Base-by-base conservation (phyloP, 2,113 vertebrate genomes). In the Vireo altiloquus region DNA sequence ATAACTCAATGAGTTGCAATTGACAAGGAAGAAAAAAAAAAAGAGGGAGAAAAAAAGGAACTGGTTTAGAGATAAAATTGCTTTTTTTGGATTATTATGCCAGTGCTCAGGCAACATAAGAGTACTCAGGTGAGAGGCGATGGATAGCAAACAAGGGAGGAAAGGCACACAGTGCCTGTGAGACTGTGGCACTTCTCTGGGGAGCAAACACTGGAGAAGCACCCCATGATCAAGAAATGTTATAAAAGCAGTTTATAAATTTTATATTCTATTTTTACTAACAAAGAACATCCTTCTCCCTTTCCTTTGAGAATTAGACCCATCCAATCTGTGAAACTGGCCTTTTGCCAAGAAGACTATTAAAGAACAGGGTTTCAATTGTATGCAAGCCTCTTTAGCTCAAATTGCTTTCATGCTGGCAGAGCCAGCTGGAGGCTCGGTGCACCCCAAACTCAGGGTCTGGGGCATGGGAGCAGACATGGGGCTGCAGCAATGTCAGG, bases 351-450 rank as follows among this genome's bases (percentile, higher is more conserved):
- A 4, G 35, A 42, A 10, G 90, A 46, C 85, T 66, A 42, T 76
- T 91, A 82, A 76, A 76, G 88, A 87, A 23, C 7, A 8, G 59
- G 54, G 76, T 92, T 95, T 82, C 57, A 35, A 17, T 75, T 59
- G 86, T 30, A 31, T 60, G 10, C 59, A 93, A 95, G 83, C 86
- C 70, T 91, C 90, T 83, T 84, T 13, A 88, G 63, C 46, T 63
- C 10, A 0, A 90, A 83, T 53, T 71, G 81, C 49, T 87, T 75
- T 37, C 0, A 0, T 75, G 81, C 30, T 0, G 0, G 40, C 8
- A 15, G 80, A 56, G 71, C 59, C 1, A 3, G 30, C 19, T 4
- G 7, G 69, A 59, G 59, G 39, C 65, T 91, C 3, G 0, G 50
- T 3, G 50, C 83, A 19, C 68, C 71, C 24, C 4, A 0, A 68